These are phyloP conservation scores for Gari tellinella DNA, from an alignment of 2,888 invertebrate genomes.

Conservation along the genomic window DNA sequence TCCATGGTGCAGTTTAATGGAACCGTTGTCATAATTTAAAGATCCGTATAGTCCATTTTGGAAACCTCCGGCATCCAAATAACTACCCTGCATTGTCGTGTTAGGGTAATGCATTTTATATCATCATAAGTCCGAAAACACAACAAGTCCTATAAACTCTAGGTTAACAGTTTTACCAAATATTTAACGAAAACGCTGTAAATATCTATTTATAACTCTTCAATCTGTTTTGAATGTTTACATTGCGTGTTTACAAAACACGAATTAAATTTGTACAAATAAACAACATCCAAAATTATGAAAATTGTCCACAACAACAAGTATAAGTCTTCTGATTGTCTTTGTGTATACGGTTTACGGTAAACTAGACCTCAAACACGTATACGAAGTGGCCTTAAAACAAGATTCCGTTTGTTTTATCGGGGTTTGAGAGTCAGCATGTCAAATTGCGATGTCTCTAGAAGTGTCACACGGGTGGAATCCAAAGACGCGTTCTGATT, in stretches of 20 bases:
- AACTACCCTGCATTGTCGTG: slow-evolving; percentile 64
- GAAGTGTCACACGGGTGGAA: slow-evolving; percentile 55
- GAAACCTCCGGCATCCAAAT: slow-evolving; percentile 67
- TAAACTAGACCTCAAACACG: slow-evolving; percentile 61
- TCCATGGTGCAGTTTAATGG: slow-evolving; percentile 70
- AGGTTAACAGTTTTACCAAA: background rate
- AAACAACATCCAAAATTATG: slow-evolving; percentile 58
- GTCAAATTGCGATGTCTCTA: slow-evolving; percentile 59
- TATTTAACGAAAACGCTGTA: slow-evolving; percentile 5
- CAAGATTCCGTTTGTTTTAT: slow-evolving; percentile 58
- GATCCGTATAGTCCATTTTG: slow-evolving; percentile 68
- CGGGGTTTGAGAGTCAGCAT: slow-evolving; percentile 42
- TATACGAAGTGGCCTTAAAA: slow-evolving; percentile 57
- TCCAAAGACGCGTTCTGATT: slow-evolving; percentile 30
- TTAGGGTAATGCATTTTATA: slow-evolving; percentile 54
- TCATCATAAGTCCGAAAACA: background rate
- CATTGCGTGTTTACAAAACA: slow-evolving; percentile 49
- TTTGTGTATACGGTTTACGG: slow-evolving; percentile 45
- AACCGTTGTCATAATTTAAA: slow-evolving; percentile 66
- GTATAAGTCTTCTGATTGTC: slow-evolving; percentile 43
- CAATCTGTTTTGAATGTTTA: slow-evolving; percentile 41
- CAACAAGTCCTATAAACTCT: background rate
- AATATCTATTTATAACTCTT: slow-evolving; percentile 36
- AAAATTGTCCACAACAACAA: slow-evolving; percentile 49
- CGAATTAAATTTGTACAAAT: slow-evolving; percentile 52